A percentile compares a stretch with the other conserved stretches of the same genome.
phyloP scores from a whole-genome alignment of 2,888 invertebrate genomes.

The Chrysomela aeneicollis region DNA sequence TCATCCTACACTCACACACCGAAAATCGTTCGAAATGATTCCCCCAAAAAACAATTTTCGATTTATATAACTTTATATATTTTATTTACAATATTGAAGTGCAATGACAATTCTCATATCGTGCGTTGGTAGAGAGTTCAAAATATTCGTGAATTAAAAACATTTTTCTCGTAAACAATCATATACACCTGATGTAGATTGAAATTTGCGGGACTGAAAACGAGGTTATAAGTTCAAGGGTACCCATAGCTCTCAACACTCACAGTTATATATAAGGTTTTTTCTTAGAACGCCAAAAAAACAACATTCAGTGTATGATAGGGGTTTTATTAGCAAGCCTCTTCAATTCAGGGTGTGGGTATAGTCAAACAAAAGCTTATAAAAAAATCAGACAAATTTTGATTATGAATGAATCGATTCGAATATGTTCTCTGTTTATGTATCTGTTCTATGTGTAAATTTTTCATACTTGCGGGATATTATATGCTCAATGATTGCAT shows the following conservation, averaged over 20 bases:
- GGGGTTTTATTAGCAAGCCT: no score
- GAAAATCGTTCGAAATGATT: slow-evolving; percentile 21
- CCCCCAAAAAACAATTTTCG: slow-evolving; percentile 10
- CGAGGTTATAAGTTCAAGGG: slow-evolving; percentile 10
- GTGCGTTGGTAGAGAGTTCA: slow-evolving; percentile 22
- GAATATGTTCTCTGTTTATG: no score
- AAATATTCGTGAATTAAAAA: slow-evolving; percentile 30
- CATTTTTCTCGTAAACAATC: slow-evolving; percentile 28
- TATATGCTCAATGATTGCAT: no score
- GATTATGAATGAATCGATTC: no score
- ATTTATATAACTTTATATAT: slow-evolving; percentile 29
- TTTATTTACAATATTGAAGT: slow-evolving; percentile 36
- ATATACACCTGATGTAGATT: slow-evolving; percentile 5
- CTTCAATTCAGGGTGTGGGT: no score
- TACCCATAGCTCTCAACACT: neutral
- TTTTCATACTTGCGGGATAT: no score
- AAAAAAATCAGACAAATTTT: no score
- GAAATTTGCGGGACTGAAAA: neutral
- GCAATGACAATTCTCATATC: slow-evolving; percentile 33
- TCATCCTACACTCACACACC: slow-evolving; percentile 34
- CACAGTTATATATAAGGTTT: no score
- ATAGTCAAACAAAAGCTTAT: no score
- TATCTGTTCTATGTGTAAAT: no score
- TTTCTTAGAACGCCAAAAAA: neutral
- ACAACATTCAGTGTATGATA: no score